These are phyloP conservation scores for Cyanoramphus novaezelandiae DNA, from an alignment of 2,113 vertebrate genomes.

Conservation along the genomic window DNA sequence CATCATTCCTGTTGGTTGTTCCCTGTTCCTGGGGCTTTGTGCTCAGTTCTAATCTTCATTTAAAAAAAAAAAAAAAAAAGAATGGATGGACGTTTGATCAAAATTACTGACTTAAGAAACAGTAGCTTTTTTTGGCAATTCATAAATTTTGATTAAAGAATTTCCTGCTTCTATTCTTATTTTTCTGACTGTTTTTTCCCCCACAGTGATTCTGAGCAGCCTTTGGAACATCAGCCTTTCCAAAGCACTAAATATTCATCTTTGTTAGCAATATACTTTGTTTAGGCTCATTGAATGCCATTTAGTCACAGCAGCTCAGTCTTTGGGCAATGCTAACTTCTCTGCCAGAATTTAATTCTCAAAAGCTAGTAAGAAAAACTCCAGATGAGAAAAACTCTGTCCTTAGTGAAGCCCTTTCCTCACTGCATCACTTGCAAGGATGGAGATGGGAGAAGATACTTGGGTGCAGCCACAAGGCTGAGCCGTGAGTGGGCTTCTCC, in stretches of 20 bases:
- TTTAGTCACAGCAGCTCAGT: neutral
- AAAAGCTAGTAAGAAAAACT: neutral
- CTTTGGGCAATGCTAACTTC: neutral
- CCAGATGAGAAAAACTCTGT: neutral
- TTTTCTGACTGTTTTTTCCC: neutral
- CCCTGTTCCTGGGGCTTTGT: neutral
- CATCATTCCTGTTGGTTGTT: neutral
- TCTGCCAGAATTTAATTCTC: neutral
- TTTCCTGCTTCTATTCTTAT: neutral
- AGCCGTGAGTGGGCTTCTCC: neutral
- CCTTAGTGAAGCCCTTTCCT: neutral
- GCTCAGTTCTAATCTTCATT: neutral
- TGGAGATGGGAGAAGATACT: neutral
- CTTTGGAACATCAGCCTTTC: neutral
- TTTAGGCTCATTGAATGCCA: neutral
- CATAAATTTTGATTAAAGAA: neutral
- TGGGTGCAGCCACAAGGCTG: no score
- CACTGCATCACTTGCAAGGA: fast-evolving
- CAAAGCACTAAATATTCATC: neutral
- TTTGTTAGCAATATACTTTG: neutral
- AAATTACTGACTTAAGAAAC: neutral
- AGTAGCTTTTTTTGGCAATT: neutral
- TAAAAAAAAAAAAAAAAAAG: neutral
- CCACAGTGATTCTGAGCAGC: neutral
- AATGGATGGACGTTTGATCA: neutral